These are phyloP conservation scores for Rhabdornis inornatus DNA, from an alignment of 2,113 vertebrate genomes.

Conservation along the genomic window DNA sequence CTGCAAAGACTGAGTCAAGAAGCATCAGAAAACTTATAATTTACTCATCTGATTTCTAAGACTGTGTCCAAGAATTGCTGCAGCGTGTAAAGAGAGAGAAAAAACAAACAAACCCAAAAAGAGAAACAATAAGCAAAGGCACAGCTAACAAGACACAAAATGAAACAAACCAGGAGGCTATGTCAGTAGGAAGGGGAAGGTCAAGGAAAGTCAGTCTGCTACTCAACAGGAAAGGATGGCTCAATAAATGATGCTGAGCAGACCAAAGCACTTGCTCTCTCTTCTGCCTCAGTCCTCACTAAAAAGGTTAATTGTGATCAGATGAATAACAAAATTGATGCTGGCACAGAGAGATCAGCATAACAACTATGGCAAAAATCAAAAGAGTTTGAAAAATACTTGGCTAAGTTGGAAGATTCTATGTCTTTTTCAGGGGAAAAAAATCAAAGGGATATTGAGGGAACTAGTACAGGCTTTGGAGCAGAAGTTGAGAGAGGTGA, in stretches of 20 bases:
- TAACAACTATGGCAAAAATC: neutral
- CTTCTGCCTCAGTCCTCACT: neutral
- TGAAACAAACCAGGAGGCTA: neutral
- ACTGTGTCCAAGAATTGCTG: neutral
- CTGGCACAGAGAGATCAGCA: neutral
- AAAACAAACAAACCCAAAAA: neutral
- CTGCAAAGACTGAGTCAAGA: neutral
- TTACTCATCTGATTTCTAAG: neutral
- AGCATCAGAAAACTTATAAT: neutral
- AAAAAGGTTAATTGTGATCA: constrained; percentile 10
- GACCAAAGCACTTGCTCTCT: neutral
- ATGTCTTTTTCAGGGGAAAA: neutral
- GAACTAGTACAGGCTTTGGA: neutral
- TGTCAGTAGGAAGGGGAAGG: neutral
- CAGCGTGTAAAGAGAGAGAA: accelerated
- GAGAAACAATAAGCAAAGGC: neutral
- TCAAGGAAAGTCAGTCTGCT: neutral
- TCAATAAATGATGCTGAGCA: neutral
- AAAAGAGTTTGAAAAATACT: neutral
- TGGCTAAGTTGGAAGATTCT: neutral
- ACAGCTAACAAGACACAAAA: neutral
- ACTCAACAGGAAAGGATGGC: neutral
- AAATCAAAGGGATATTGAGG: neutral
- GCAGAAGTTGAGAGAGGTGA: neutral
- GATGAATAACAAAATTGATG: neutral